A percentile compares a stretch with the other conserved stretches of the same genome.
Evolutionary conservation across 2,113 vertebrate genomes (phyloP).

Genomic region (Platycercus adscitus): DNA sequence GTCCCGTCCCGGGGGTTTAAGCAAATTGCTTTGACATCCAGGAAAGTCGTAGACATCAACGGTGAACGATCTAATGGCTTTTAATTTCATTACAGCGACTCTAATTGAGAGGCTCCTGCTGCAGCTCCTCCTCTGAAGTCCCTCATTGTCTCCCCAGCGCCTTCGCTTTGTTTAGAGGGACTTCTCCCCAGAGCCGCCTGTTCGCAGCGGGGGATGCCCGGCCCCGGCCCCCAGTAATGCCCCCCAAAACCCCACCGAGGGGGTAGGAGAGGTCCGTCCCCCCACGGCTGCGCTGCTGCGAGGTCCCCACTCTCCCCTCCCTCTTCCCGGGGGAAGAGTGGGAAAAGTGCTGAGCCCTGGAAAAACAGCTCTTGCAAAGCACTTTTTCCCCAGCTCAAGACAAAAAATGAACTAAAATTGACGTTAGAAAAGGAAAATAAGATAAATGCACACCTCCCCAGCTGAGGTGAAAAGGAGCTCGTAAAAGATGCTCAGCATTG

Average conservation of each 20-base stretch:
- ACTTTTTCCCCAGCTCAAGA: neutral
- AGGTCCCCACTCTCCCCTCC: neutral
- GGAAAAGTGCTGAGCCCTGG: neutral
- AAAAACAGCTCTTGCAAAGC: neutral
- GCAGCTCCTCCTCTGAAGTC: slow-evolving; percentile 47
- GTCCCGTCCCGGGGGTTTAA: slow-evolving; percentile 75
- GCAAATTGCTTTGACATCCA: slow-evolving; percentile 87
- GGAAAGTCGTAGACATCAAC: slow-evolving; percentile 74
- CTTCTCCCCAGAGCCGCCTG: slow-evolving; percentile 70
- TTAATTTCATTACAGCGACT: slow-evolving; percentile 81
- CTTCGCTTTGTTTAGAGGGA: slow-evolving; percentile 51
- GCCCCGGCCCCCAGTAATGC: neutral
- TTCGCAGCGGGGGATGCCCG: slow-evolving; percentile 46
- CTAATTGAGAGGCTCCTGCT: slow-evolving; percentile 67
- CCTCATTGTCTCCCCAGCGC: slow-evolving; percentile 36
- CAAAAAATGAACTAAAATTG: neutral
- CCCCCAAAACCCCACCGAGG: neutral
- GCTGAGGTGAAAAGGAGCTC: neutral
- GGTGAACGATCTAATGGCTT: slow-evolving; percentile 81
- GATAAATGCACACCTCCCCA: neutral
- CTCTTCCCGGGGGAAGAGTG: neutral
- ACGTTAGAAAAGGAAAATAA: neutral
- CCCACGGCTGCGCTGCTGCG: neutral
- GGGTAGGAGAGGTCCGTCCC: neutral
- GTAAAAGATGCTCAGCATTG: neutral